Evolutionary conservation across 2,113 vertebrate genomes (phyloP).

Genomic region (Colinus virginianus): DNA sequence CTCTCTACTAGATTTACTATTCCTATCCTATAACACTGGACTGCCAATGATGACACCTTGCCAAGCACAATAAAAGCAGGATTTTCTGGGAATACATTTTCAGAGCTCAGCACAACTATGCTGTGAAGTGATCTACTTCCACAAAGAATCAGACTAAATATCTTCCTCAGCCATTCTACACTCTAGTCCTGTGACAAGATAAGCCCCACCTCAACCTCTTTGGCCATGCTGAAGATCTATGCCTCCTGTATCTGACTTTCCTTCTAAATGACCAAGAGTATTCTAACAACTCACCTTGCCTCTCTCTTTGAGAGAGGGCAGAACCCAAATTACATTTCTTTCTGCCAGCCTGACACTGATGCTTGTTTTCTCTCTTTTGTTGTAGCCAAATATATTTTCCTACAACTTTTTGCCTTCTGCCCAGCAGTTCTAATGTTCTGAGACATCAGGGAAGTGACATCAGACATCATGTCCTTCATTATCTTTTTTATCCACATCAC

Average conservation of each 20-base stretch:
- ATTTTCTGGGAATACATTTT: not conserved
- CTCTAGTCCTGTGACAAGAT: not conserved
- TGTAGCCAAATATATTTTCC: not conserved
- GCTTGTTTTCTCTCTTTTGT: not conserved
- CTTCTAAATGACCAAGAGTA: not conserved
- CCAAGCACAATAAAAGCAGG: accelerated
- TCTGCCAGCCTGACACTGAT: not conserved
- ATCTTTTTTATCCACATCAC: not conserved
- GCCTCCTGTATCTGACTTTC: not conserved
- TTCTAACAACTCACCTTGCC: not conserved
- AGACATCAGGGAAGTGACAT: not conserved
- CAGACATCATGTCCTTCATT: not conserved
- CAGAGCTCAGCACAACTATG: not conserved
- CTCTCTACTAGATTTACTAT: not conserved
- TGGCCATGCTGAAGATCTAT: not conserved
- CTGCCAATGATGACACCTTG: not conserved
- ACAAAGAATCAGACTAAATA: not conserved
- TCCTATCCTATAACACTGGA: not conserved
- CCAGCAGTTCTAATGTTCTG: not conserved
- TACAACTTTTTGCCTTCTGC: not conserved
- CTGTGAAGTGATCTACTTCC: not conserved
- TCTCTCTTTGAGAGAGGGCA: not conserved
- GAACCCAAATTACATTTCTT: not conserved
- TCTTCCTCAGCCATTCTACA: not conserved
- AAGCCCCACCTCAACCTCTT: not conserved